Base-by-base conservation (phyloP, 1,140 invertebrate species). In the Pinna nobilis region DNA sequence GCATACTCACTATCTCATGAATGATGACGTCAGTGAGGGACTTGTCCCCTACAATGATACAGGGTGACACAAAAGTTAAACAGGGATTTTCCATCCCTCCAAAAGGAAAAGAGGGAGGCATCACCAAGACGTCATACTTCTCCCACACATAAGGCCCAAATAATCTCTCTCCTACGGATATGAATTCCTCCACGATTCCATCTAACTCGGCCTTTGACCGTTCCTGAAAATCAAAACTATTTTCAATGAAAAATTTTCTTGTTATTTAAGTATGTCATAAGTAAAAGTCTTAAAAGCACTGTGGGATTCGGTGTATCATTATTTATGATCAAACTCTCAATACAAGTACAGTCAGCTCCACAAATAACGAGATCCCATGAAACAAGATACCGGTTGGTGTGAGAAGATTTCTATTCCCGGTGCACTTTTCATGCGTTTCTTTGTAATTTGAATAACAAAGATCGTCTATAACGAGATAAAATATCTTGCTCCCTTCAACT, bases 51-150 rank as follows among this genome's bases (percentile, higher is more conserved):
- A 93, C 93, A 81, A 97, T 85, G 64, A 96, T 78, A 2, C 95
- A 97, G 0, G 97, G 97, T 0, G 96, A 98, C 1, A 97, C 93
- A 90, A 98, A 98, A 1, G 96, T 98, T n/a, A 98, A 86, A 88
- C 96, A 98, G 0, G 97, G 97, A 91, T 98, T 98, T 89, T 98
- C 97, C 96, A 98, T 98, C 30, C 97, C 97, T 3, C 97, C 97
- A 88, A 93, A 97, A n/a, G 96, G 95, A 90, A 98, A 98, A 71
- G 94, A 95, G 4, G 96, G 96, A 2, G 97, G 97, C 77, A 98
- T 90, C 9, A 98, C 94, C 20, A 98, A 88, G 35, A 99, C 85
- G 90, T 98, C 96, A 87, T 98, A 90, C 15, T 81, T 68, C n/a
- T 83, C 83, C 89, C 90, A 90, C 3, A 85, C 85, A 77, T 91